These are phyloP conservation scores for Pseudomyrmex dendroicus DNA, from an alignment of 1,140 invertebrate genomes.

Conservation along the genomic window DNA sequence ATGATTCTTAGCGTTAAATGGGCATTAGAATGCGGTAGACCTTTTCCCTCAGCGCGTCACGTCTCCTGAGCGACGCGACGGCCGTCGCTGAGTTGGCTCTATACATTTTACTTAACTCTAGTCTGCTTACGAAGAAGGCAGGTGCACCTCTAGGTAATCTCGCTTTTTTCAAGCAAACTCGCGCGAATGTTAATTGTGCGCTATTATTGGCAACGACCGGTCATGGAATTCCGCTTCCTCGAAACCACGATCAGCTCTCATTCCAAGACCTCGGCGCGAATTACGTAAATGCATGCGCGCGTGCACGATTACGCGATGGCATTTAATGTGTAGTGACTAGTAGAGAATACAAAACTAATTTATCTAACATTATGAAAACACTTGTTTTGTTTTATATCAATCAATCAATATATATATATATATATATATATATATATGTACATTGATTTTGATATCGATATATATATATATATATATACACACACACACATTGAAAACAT, in stretches of 20 bases:
- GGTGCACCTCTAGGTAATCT: conserved; percentile 60
- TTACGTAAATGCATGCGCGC: conserved; percentile 28
- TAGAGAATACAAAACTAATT: not conserved
- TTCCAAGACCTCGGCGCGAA: conserved; percentile 22
- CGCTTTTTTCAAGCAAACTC: conserved; percentile 36
- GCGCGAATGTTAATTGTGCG: conserved; percentile 56
- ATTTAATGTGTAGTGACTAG: conserved; percentile 2
- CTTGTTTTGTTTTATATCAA: not conserved
- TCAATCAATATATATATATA: too few species aligned
- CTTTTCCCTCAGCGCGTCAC: not conserved
- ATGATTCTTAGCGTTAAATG: not conserved
- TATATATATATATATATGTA: too few species aligned
- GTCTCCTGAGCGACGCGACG: conserved; percentile 72
- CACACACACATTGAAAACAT: too few species aligned
- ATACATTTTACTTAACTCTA: not conserved
- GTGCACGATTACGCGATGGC: conserved; percentile 13
- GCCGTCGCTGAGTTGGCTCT: conserved; percentile 72
- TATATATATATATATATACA: too few species aligned
- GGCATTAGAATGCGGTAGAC: not conserved
- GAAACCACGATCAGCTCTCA: conserved; percentile 30
- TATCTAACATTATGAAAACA: not conserved
- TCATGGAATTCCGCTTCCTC: conserved; percentile 52
- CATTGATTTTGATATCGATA: too few species aligned
- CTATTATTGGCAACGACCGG: conserved; percentile 59
- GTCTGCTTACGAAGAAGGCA: conserved; percentile 68